Evolutionary conservation across 2,888 invertebrate genomes (phyloP), one percentile per base, ranked within the genome.

Genomic region (Tiliacea citrago): DNA sequence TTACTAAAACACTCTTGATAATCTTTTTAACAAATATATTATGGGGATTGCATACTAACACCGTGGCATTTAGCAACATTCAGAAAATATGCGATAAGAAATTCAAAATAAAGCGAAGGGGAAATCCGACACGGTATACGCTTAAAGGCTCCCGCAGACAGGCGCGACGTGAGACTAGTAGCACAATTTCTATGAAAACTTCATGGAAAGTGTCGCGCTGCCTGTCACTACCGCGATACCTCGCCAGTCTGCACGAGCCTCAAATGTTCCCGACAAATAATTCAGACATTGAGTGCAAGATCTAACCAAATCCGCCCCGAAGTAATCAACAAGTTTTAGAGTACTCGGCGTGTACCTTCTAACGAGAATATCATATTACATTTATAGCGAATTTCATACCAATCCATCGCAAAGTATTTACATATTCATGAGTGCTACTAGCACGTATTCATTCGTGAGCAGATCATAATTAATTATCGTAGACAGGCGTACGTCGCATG

Each of bases 341-440:
- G 61, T 77, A 63, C 62, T 45, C 35, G 35, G 47, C 21, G 35
- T 49, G 39, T 42, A 76, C 60, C 60, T 42, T 75, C 60, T 63
- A 70, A 72, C 61, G 49, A 81, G 78, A 72, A 77, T 73, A 77
- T 68, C 61, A 61, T 69, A 82, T 82, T 73, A 79, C 47, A 72
- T 81, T 67, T 55, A 75, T 63, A 65, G 66, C 67, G 72, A 82
- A 78, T 29, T 29, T 29, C 29, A 29, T 82, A 69, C 51, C 72
- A 69, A 78, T 78, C 77, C 69, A 65, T 73, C 47, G 68, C 68
- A 53, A 53, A 21, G 21, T 69, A 75, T 75, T 75, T 72, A 75
- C 79, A 79, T 82, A 82, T 79, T 82, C 82, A 82, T 82, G 73
- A 78, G 55, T 57, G n/a, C n/a, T n/a, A 65, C 49, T 49, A 65